phyloP scores from a whole-genome alignment of 2,113 vertebrate species.

The Oreamnos americanus region DNA sequence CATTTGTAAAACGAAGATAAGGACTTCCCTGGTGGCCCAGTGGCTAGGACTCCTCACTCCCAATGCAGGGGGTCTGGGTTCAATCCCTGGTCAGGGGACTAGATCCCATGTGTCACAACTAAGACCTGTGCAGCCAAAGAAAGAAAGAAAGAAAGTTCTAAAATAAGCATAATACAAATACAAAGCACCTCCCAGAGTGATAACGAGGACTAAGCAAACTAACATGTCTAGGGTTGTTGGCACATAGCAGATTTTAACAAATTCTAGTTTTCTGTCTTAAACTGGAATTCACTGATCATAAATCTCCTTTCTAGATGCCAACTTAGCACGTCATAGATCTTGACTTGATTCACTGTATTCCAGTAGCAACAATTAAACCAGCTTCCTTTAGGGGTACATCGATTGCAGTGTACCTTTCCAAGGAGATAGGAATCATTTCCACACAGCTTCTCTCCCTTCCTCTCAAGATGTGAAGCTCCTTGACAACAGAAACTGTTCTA shows the following conservation, averaged over 20 bases:
- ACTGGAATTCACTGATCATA: not conserved
- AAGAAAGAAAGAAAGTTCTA: not conserved
- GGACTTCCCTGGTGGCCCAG: not conserved
- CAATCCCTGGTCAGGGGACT: not conserved
- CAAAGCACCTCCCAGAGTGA: not conserved
- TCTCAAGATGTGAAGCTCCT: not conserved
- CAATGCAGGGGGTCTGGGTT: not conserved
- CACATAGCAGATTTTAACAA: not conserved
- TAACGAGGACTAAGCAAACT: not conserved
- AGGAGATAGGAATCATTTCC: not conserved
- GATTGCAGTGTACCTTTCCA: not conserved
- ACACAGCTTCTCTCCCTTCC: not conserved
- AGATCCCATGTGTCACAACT: not conserved
- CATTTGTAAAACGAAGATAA: not conserved
- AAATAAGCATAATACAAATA: not conserved
- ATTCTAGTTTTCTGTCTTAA: not conserved
- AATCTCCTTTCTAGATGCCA: not conserved
- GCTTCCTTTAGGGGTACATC: not conserved
- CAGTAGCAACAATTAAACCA: not conserved
- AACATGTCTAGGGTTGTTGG: fast-evolving
- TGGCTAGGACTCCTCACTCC: not conserved
- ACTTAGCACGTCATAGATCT: not conserved
- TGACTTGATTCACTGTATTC: not conserved
- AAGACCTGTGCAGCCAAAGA: not conserved
- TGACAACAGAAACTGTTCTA: not conserved